phyloP scores from a whole-genome alignment of 2,113 vertebrate genomes.

The Turdus rufiventris region DNA sequence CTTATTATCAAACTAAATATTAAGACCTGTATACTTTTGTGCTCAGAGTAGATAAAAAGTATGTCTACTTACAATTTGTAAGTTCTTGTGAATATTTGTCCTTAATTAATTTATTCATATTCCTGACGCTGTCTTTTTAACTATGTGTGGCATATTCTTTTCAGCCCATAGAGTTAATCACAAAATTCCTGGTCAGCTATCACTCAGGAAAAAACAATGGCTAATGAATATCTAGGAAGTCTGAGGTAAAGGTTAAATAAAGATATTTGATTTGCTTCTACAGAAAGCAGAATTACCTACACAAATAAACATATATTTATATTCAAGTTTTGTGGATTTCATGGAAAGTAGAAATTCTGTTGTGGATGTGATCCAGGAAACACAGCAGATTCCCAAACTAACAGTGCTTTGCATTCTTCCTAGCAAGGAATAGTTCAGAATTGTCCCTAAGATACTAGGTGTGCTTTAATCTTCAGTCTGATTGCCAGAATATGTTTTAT shows the following conservation, averaged over 20 bases:
- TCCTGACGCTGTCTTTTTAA: not conserved
- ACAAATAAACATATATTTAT: not conserved
- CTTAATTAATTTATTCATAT: not conserved
- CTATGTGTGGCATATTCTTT: not conserved
- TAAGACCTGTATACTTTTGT: not conserved
- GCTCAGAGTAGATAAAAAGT: not conserved
- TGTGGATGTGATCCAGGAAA: not conserved
- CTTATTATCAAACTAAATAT: not conserved
- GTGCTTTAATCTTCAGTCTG: not conserved
- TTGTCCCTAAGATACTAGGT: not conserved
- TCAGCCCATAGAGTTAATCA: not conserved
- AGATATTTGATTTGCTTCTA: not conserved
- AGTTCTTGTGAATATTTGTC: not conserved
- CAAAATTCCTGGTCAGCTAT: not conserved
- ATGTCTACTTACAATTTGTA: not conserved
- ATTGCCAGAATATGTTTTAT: not conserved
- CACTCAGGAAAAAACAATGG: not conserved
- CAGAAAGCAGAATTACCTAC: not conserved
- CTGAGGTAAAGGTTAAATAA: not conserved
- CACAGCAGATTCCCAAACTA: not conserved
- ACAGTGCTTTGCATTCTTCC: not conserved
- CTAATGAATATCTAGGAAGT: not conserved
- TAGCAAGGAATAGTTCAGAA: not conserved
- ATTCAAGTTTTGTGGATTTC: not conserved
- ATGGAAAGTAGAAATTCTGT: not conserved